Conservation (phyloP, 2,797 vertebrate genomes). For the Halcyon leucocephala region DNA sequence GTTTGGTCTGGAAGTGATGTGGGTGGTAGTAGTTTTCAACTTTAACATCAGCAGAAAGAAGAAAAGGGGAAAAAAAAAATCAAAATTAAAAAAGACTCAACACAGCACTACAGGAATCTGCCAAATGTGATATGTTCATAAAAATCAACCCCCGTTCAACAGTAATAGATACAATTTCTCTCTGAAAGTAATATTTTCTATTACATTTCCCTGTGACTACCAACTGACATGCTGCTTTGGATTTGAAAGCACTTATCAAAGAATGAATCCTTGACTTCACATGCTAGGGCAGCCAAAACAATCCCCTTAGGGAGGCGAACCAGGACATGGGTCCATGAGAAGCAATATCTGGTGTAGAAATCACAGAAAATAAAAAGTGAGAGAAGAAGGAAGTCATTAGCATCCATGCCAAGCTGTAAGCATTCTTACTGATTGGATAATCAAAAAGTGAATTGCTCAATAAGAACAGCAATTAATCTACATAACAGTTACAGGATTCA, state of each 20-base stretch:
- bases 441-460: slow-evolving; percentile 24
- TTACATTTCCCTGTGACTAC: not conserved
- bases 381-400: not conserved
- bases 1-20: not conserved
- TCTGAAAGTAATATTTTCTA: not conserved
- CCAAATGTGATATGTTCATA: rapidly evolving
- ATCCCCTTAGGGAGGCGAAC: slow-evolving; percentile 82
- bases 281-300: slow-evolving; percentile 80
- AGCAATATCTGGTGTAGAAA: slow-evolving; percentile 36
- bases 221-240: not conserved
- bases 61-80: not conserved
- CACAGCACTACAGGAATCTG: not conserved
- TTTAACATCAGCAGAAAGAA: not conserved
- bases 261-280: slow-evolving; percentile 84
- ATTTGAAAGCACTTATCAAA: slow-evolving; percentile 84
- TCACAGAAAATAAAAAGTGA: not conserved
- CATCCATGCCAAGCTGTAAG: not conserved
- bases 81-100: not conserved
- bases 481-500: not conserved
- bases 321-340: slow-evolving; percentile 77
- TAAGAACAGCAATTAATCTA: not conserved
- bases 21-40: not conserved
- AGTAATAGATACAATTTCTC: not conserved
- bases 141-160: not conserved
- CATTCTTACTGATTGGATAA: slow-evolving; percentile 34